Conservation (phyloP, 2,888 invertebrate species). For the Oscheius myriophilus region DNA sequence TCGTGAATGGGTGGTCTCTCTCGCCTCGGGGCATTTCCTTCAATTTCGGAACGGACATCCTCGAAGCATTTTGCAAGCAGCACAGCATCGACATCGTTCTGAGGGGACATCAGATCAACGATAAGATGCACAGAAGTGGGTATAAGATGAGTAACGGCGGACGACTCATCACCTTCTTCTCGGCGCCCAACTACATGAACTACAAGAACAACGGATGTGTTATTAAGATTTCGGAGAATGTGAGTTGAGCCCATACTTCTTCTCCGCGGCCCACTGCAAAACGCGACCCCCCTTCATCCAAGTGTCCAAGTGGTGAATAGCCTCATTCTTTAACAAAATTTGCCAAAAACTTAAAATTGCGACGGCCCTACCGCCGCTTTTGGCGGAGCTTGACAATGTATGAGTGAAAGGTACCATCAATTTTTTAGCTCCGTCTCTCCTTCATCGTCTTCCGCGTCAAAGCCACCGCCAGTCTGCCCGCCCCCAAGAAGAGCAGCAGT, state of each 20-base stretch:
- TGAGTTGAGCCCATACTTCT: neutral
- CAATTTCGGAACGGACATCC: conserved; percentile 36
- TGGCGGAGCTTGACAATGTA: no score
- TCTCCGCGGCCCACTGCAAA: neutral
- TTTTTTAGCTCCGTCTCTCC: neutral
- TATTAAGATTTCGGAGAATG: conserved; percentile 32
- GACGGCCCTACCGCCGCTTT: no score
- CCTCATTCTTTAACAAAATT: no score
- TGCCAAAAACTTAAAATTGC: no score
- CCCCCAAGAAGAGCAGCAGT: conserved; percentile 13
- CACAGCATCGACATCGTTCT: conserved; percentile 41
- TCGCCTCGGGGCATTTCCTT: conserved; percentile 48
- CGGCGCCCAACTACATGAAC: conserved; percentile 49
- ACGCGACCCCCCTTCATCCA: no score
- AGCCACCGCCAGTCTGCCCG: neutral
- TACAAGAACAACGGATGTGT: conserved; percentile 47
- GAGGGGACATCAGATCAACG: conserved; percentile 49
- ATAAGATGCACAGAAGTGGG: conserved; percentile 45
- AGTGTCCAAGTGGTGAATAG: no score
- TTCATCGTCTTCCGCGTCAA: conserved; percentile 12
- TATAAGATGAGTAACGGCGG: conserved; percentile 38
- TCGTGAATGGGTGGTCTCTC: conserved; percentile 34
- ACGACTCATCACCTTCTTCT: conserved; percentile 49
- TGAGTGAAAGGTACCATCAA: neutral
- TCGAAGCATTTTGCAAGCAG: conserved; percentile 48